These are phyloP conservation scores for Tubulanus polymorphus DNA, from an alignment of 2,888 invertebrate species.

Conservation along the genomic window DNA sequence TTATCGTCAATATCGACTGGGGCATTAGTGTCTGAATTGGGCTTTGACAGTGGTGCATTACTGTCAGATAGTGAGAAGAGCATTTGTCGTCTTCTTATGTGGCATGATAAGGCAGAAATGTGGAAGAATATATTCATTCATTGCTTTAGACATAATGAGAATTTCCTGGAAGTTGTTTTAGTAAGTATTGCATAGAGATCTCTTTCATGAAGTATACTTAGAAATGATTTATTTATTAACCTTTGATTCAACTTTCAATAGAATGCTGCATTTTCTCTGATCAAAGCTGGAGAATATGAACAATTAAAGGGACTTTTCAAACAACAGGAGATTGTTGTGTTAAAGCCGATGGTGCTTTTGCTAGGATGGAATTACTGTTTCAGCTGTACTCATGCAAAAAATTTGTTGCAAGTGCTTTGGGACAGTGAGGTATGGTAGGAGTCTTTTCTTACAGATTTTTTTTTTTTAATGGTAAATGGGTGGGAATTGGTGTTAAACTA, in stretches of 20 bases:
- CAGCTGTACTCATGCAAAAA: constrained; percentile 31
- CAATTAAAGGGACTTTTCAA: constrained; percentile 30
- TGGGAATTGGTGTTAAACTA: too few species aligned
- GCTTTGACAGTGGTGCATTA: neutral
- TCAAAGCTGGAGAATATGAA: constrained; percentile 33
- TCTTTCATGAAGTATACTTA: neutral
- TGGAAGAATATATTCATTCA: constrained; percentile 34
- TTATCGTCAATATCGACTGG: too few species aligned
- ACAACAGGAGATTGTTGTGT: constrained; percentile 35
- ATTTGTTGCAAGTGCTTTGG: constrained; percentile 36
- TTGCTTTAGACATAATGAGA: constrained; percentile 30
- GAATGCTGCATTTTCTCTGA: constrained; percentile 36
- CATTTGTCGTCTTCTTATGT: constrained; percentile 11
- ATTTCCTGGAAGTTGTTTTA: constrained; percentile 36
- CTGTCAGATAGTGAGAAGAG: neutral
- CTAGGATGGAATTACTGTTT: constrained; percentile 42
- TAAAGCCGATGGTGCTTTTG: constrained; percentile 40
- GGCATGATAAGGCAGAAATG: constrained; percentile 23
- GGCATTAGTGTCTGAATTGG: too few species aligned
- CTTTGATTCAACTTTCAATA: constrained; percentile 18
- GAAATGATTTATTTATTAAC: neutral
- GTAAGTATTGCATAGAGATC: constrained; percentile 27
- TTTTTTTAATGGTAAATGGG: too few species aligned
- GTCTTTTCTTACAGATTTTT: neutral
- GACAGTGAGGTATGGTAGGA: constrained; percentile 16